These are phyloP conservation scores for Nemopilema nomurai DNA, from an alignment of 30 jellyfish, hydroid and myxozoan species.

Conservation along the genomic window DNA sequence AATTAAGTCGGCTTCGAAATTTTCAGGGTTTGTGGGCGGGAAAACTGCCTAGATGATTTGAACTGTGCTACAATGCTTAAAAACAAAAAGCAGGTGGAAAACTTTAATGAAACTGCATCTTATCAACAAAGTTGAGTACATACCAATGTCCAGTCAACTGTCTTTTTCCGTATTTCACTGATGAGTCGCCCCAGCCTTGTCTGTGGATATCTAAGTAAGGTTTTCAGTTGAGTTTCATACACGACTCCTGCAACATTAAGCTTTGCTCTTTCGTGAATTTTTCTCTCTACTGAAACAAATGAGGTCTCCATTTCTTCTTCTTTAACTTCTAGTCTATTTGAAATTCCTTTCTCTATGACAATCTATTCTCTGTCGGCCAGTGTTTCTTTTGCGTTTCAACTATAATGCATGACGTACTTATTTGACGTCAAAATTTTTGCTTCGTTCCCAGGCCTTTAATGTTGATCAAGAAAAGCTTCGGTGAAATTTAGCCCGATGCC, in stretches of 20 bases:
- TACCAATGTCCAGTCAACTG: not conserved
- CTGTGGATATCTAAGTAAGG: constrained; percentile 45
- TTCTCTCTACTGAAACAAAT: not conserved
- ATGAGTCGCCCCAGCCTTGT: constrained; percentile 64
- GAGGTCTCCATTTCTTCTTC: not conserved
- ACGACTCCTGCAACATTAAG: constrained; percentile 41
- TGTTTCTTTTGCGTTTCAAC: not conserved
- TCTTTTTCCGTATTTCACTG: not conserved
- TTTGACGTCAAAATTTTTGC: not conserved
- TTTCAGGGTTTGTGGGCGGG: too few species aligned
- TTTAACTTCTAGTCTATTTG: not conserved
- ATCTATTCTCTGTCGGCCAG: not conserved
- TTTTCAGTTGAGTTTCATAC: constrained; percentile 50
- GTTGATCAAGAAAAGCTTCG: not conserved
- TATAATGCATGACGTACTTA: not conserved
- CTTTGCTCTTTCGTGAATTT: constrained; percentile 25
- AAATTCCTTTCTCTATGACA: too few species aligned
- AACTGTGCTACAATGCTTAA: too few species aligned
- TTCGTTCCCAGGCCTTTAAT: not conserved
- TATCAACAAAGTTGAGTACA: not conserved
- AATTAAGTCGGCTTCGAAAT: too few species aligned
- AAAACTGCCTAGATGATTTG: too few species aligned
- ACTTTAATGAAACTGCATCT: not conserved
- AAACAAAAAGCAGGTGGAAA: not conserved
- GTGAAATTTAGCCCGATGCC: not conserved